Evolutionary conservation across 2,888 invertebrate genomes (phyloP).

Genomic region (Lucinisca nassula): DNA sequence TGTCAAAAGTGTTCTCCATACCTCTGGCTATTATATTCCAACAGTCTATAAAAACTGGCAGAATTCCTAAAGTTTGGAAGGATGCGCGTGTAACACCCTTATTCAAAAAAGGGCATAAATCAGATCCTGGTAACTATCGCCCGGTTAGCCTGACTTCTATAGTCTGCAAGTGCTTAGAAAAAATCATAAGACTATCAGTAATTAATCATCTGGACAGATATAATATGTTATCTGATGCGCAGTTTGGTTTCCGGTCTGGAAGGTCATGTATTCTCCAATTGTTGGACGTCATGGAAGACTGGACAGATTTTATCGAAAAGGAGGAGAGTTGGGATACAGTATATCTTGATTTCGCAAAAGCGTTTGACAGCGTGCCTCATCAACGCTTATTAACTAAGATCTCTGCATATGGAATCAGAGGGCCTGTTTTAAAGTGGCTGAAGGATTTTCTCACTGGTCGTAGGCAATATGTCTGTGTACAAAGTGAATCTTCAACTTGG

Average conservation of each 20-base stretch:
- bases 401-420: too few relatives aligned
- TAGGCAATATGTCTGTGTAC: too few relatives aligned
- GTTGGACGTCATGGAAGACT: neutral
- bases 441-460: too few relatives aligned
- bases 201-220: neutral
- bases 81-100: neutral
- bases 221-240: neutral
- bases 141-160: constrained; percentile 3
- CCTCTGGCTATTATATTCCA: constrained; percentile 1
- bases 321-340: neutral
- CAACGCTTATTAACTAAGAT: neutral
- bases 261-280: neutral
- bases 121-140: constrained; percentile 4
- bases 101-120: neutral
- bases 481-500: too few relatives aligned
- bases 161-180: constrained; percentile 10
- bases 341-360: neutral
- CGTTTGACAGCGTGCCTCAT: neutral
- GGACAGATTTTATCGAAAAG: neutral
- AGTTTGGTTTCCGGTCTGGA: neutral
- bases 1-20: neutral
- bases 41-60: neutral
- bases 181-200: neutral
- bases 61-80: too few relatives aligned
- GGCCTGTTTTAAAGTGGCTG: too few relatives aligned